Conservation (phyloP, 1,140 invertebrate species). For the Leucophenga varia region DNA sequence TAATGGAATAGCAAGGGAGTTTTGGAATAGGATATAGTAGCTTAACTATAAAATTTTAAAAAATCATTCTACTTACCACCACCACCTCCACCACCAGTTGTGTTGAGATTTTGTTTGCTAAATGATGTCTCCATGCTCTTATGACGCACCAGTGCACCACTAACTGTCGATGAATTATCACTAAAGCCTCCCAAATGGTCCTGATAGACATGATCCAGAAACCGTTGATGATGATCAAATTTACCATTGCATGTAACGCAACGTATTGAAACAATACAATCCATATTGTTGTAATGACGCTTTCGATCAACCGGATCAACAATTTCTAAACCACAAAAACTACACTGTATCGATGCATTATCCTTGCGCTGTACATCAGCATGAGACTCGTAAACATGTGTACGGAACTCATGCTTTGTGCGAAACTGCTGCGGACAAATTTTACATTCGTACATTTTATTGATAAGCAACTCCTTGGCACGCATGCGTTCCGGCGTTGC, state of each 20-base stretch:
- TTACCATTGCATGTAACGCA: conserved; percentile 54
- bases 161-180: conserved; percentile 35
- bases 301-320: conserved; percentile 49
- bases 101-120: conserved; percentile 33
- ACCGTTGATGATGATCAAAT: conserved; percentile 49
- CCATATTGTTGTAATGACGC: conserved; percentile 55
- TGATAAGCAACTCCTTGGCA: conserved; percentile 50
- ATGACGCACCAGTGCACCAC: conserved; percentile 15
- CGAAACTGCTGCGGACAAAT: conserved; percentile 51
- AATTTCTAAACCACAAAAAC: conserved; percentile 50
- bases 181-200: conserved; percentile 46
- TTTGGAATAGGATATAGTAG: no score
- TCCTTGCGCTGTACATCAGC: conserved; percentile 52
- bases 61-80: background rate
- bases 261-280: conserved; percentile 50
- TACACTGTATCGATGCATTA: conserved; percentile 42
- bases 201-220: conserved; percentile 54
- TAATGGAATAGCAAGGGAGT: no score
- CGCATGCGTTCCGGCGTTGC: conserved; percentile 41
- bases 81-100: conserved; percentile 4
- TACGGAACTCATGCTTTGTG: conserved; percentile 53
- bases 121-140: conserved; percentile 37
- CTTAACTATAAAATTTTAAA: no score
- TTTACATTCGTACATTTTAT: conserved; percentile 54
- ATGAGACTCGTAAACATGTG: conserved; percentile 53